phyloP scores from a whole-genome alignment of 2,797 vertebrate genomes.

The Takifugu ocellatus region DNA sequence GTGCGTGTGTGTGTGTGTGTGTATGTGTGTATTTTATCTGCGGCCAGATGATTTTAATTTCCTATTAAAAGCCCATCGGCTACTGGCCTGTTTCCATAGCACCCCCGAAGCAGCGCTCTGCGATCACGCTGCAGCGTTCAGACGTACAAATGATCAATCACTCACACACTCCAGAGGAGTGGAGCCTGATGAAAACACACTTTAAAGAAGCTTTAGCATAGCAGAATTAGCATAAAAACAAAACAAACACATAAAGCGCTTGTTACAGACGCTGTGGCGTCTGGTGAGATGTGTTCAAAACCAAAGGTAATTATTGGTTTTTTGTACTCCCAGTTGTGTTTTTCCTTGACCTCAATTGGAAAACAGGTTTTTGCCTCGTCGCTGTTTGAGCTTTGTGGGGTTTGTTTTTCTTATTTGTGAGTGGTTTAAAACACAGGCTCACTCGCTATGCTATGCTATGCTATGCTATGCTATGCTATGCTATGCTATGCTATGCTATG shows the following conservation, averaged over 20 bases:
- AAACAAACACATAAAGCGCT: not conserved
- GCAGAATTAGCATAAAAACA: not conserved
- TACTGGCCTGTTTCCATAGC: not conserved
- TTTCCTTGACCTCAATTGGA: not conserved
- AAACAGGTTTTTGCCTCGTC: too few relatives aligned
- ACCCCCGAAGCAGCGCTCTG: not conserved
- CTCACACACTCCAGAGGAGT: not conserved
- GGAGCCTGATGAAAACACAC: not conserved
- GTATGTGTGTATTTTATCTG: too few relatives aligned
- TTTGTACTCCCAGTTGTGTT: not conserved
- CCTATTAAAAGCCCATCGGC: not conserved
- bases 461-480: too few relatives aligned
- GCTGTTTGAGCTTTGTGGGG: too few relatives aligned
- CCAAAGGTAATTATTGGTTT: not conserved
- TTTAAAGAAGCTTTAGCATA: not conserved
- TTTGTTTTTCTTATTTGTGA: too few relatives aligned
- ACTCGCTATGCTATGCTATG: too few relatives aligned
- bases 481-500: too few relatives aligned
- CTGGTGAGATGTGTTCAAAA: not conserved
- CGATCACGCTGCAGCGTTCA: not conserved
- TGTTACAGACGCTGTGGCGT: not conserved
- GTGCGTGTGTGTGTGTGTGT: too few relatives aligned
- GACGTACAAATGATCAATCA: not conserved
- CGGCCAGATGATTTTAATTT: not conserved
- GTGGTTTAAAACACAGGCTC: too few relatives aligned